These are phyloP conservation scores for Pangasius macronema DNA, from an alignment of 2,797 vertebrate species.

Conservation along the genomic window DNA sequence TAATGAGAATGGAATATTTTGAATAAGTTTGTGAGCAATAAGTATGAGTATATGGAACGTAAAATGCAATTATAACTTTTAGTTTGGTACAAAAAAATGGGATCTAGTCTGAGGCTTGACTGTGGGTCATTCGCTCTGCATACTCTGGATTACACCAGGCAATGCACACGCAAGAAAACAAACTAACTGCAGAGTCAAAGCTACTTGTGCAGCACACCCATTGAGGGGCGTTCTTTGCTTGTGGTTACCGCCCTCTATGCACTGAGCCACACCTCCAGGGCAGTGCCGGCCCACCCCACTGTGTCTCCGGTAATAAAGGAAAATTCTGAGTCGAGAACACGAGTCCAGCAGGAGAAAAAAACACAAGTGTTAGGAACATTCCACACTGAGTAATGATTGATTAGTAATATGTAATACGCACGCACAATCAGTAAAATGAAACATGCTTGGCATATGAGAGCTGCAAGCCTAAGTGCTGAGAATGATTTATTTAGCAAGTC, in stretches of 20 bases:
- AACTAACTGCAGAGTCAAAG: slow-evolving; percentile 62
- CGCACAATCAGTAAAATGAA: neutral
- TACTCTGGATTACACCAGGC: slow-evolving; percentile 50
- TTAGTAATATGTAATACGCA: slow-evolving; percentile 23
- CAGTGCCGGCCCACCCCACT: slow-evolving; percentile 47
- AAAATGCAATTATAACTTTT: neutral
- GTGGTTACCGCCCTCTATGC: slow-evolving; percentile 56
- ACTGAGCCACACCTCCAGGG: slow-evolving; percentile 55
- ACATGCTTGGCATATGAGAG: neutral
- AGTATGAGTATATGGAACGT: neutral
- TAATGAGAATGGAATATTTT: neutral
- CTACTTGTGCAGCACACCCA: slow-evolving; percentile 63
- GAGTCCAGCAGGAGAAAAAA: slow-evolving; percentile 48
- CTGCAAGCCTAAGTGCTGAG: neutral
- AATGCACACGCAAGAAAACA: slow-evolving; percentile 53
- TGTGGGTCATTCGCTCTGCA: slow-evolving; percentile 65
- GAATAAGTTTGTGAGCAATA: neutral
- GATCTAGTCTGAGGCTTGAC: slow-evolving; percentile 42
- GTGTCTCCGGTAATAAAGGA: slow-evolving; percentile 63
- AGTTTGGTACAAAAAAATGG: neutral
- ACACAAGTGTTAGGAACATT: slow-evolving; percentile 46
- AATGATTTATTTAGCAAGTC: neutral
- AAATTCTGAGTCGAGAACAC: slow-evolving; percentile 66
- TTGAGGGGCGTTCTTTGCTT: slow-evolving; percentile 56
- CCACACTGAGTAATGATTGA: slow-evolving; percentile 10